A percentile compares a stretch with the other conserved stretches of the same genome.
phyloP scores from a whole-genome alignment of 2,113 vertebrate genomes.

The Dinomys branickii region DNA sequence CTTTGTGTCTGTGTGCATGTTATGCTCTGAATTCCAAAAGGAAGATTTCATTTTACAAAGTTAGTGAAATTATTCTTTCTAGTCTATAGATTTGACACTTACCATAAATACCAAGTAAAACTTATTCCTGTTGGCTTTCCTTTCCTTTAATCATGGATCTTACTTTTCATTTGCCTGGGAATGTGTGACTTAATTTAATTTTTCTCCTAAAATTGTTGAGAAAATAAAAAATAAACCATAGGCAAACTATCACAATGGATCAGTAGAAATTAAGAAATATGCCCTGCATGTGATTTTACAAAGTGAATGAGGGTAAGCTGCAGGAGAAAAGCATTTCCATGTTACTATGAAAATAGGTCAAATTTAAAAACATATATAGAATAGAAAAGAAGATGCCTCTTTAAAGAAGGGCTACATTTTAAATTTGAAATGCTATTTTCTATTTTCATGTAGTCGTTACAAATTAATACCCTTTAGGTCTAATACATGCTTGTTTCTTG shows the following conservation, averaged over 20 bases:
- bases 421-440: neutral
- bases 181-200: conserved; percentile 28
- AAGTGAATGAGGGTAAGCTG: neutral
- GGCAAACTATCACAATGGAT: neutral
- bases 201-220: neutral
- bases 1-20: neutral
- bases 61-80: conserved; percentile 54
- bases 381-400: neutral
- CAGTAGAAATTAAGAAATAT: neutral
- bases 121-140: neutral
- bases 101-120: conserved; percentile 20
- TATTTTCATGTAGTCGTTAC: neutral
- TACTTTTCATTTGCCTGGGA: conserved; percentile 48
- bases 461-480: neutral
- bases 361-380: neutral
- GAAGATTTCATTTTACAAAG: neutral
- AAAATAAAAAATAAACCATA: conserved; percentile 49
- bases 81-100: conserved; percentile 48
- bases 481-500: conserved; percentile 46
- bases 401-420: conserved; percentile 15
- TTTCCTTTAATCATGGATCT: conserved; percentile 20
- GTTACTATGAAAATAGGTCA: neutral
- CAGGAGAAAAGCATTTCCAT: neutral
- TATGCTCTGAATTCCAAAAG: conserved; percentile 16
- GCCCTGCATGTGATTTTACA: neutral